Evolutionary conservation across 2,113 vertebrate genomes (phyloP).

Genomic region (Tragelaphus imberbis): DNA sequence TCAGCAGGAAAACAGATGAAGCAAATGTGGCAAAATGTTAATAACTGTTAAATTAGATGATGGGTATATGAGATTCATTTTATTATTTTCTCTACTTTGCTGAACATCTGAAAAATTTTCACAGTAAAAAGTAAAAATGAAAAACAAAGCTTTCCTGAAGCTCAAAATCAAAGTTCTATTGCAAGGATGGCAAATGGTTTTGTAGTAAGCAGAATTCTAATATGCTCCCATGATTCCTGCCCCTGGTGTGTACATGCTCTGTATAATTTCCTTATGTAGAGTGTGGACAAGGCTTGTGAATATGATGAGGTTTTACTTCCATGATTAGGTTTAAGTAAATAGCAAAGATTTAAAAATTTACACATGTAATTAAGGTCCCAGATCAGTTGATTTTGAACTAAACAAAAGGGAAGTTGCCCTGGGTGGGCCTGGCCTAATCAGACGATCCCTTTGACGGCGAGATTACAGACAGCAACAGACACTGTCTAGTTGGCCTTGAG

Average conservation of each 20-base stretch:
- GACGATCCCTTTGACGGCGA: rapidly evolving
- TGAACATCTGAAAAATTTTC: not conserved
- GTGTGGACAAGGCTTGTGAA: not conserved
- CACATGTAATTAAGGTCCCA: not conserved
- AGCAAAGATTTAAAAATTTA: not conserved
- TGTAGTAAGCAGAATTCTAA: not conserved
- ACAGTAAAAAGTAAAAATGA: not conserved
- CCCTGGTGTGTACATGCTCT: rapidly evolving
- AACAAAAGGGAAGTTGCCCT: not conserved
- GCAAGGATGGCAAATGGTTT: not conserved
- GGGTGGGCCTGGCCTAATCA: not conserved
- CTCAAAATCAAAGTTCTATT: not conserved
- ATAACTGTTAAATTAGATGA: not conserved
- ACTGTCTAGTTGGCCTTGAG: not conserved
- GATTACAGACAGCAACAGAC: not conserved
- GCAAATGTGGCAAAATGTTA: not conserved
- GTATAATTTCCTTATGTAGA: not conserved
- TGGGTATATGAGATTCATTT: not conserved
- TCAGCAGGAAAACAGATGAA: not conserved
- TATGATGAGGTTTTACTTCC: not conserved
- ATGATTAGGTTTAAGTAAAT: not conserved
- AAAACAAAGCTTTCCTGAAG: not conserved
- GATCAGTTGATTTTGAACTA: not conserved
- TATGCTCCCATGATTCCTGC: not conserved
- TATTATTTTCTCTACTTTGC: not conserved